A percentile compares a stretch with the other conserved stretches of the same genome.
phyloP scores from a whole-genome alignment of 2,888 invertebrate genomes.

The Heliconius charithonia region DNA sequence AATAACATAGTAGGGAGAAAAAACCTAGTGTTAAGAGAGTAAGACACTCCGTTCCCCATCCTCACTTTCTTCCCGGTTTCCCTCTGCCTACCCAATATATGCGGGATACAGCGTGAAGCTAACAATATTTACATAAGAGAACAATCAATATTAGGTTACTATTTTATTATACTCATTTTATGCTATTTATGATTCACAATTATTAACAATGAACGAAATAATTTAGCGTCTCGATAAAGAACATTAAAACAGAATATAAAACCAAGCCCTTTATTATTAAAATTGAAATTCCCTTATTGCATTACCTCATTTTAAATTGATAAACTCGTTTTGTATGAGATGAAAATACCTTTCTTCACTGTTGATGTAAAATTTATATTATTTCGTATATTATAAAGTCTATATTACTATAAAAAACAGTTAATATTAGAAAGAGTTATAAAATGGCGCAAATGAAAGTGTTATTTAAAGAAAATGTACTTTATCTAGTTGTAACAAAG shows the following conservation, averaged over 20 bases:
- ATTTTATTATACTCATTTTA: not conserved
- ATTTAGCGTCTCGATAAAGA: conserved; percentile 1
- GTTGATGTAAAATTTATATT: not conserved
- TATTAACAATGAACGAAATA: conserved; percentile 9
- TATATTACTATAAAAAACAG: not conserved
- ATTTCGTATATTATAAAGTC: not conserved
- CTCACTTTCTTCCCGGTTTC: not conserved
- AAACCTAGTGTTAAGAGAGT: not conserved
- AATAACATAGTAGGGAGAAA: not conserved
- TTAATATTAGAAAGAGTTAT: not conserved
- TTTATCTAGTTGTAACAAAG: not conserved
- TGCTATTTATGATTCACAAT: not conserved
- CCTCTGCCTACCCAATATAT: not conserved
- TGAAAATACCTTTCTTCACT: not conserved
- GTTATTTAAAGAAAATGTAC: conserved; percentile 16
- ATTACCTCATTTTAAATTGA: not conserved
- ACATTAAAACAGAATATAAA: not conserved
- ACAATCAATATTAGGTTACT: not conserved
- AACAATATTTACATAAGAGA: not conserved
- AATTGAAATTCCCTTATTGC: not conserved
- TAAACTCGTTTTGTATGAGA: conserved; percentile 22
- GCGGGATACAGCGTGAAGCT: too few relatives aligned
- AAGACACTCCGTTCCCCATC: not conserved
- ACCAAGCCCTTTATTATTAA: not conserved
- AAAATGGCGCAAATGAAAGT: not conserved